phyloP scores from a whole-genome alignment of 2,113 vertebrate species.

The Trichechus manatus region DNA sequence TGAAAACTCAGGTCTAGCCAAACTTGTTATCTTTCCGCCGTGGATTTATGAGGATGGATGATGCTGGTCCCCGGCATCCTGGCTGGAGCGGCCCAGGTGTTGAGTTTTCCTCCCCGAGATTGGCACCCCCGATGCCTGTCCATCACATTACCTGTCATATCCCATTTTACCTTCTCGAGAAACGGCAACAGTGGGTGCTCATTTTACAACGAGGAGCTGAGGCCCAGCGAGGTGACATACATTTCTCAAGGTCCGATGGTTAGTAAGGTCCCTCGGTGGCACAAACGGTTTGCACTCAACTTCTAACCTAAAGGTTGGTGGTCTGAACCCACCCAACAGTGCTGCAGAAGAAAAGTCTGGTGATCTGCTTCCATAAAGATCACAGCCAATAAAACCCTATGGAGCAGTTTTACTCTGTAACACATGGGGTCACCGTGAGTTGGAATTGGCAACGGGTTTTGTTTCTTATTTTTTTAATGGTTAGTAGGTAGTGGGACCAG shows the following conservation, averaged over 20 bases:
- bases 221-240: fast-evolving
- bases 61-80: fast-evolving
- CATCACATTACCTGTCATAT: fast-evolving
- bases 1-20: background rate
- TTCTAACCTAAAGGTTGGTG: background rate
- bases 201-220: background rate
- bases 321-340: background rate
- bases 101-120: background rate
- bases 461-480: too few relatives aligned
- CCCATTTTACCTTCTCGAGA: background rate
- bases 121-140: fast-evolving
- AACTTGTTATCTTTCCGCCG: background rate
- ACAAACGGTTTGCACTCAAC: background rate
- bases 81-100: background rate
- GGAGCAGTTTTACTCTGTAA: too few relatives aligned
- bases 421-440: too few relatives aligned
- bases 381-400: too few relatives aligned
- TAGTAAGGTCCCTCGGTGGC: background rate
- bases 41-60: background rate
- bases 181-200: background rate
- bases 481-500: background rate
- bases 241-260: background rate
- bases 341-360: background rate
- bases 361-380: too few relatives aligned
- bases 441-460: too few relatives aligned